Conservation (phyloP, 2,113 vertebrate genomes). For the Marmota flaviventris region DNA sequence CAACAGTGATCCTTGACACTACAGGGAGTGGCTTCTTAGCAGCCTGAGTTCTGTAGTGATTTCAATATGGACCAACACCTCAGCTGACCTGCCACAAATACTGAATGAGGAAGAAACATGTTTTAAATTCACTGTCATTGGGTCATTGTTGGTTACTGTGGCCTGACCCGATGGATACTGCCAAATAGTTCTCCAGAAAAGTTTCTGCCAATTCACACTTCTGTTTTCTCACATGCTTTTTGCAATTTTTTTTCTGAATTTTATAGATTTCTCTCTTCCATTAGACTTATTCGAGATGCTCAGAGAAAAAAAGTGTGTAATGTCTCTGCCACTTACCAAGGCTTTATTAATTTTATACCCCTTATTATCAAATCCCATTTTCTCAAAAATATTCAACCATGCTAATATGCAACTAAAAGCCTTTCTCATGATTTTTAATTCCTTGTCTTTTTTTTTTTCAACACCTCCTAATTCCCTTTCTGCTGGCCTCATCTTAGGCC, state of each 20-base stretch:
- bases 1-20: neutral
- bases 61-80: neutral
- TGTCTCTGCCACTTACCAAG: neutral
- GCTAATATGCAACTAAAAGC: neutral
- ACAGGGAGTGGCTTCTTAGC: neutral
- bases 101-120: neutral
- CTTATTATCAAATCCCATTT: conserved; percentile 62
- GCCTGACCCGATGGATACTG: neutral
- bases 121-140: neutral
- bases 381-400: conserved; percentile 8
- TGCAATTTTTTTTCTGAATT: neutral
- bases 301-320: neutral
- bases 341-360: conserved; percentile 33
- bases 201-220: neutral
- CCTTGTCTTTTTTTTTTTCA: neutral
- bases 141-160: neutral
- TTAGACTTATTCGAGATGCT: conserved; percentile 49
- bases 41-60: neutral
- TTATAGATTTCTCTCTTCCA: conserved; percentile 22
- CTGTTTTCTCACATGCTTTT: neutral
- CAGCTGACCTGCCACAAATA: neutral
- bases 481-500: neutral
- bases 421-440: neutral
- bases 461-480: neutral
- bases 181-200: neutral